A percentile compares a stretch with the other conserved stretches of the same genome.
phyloP scores from a whole-genome alignment of 2,113 vertebrate genomes.

The Corapipo altera region DNA sequence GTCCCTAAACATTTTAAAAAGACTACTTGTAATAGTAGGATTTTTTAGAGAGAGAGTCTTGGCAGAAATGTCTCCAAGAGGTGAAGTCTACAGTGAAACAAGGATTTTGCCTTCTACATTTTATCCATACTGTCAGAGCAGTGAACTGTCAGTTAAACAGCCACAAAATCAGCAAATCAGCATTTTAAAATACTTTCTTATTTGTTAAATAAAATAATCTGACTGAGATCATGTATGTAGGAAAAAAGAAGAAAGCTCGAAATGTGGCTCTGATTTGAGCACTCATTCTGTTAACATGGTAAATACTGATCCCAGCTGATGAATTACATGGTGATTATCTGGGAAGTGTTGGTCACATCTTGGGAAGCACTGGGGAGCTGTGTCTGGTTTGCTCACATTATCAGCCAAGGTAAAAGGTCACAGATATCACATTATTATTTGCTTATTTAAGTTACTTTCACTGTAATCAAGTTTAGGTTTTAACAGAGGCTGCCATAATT shows the following conservation, averaged over 20 bases:
- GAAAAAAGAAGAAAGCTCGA: neutral
- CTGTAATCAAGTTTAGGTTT: neutral
- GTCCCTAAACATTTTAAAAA: neutral
- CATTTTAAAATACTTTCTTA: neutral
- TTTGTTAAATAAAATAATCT: neutral
- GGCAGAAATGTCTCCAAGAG: neutral
- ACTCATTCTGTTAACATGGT: neutral
- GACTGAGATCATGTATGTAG: neutral
- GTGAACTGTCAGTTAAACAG: neutral
- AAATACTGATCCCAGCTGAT: neutral
- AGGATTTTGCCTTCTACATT: neutral
- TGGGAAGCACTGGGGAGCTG: neutral
- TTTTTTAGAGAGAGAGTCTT: neutral
- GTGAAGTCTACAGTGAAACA: neutral
- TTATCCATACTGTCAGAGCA: neutral
- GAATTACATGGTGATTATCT: neutral
- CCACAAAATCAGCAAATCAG: neutral
- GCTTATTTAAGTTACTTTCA: neutral
- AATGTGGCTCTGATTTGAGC: neutral
- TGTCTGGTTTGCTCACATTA: fast-evolving
- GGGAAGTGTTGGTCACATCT: neutral
- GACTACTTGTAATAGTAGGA: neutral
- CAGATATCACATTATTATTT: neutral
- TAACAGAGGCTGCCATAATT: neutral
- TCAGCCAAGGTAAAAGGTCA: neutral